These are phyloP conservation scores for Oplegnathus fasciatus DNA, from an alignment of 2,113 vertebrate genomes.

Conservation along the genomic window DNA sequence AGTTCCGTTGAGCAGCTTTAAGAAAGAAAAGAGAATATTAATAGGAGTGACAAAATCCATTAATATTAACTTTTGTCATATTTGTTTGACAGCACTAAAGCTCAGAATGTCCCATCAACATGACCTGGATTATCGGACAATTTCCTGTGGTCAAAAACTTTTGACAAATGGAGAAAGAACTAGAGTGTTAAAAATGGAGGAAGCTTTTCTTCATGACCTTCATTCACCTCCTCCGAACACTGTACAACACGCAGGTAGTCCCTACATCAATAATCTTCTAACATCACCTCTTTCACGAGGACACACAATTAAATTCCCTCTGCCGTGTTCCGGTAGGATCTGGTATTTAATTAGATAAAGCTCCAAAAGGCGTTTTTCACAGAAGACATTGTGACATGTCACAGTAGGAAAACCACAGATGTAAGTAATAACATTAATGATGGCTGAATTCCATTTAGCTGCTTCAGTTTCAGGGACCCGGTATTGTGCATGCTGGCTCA, in stretches of 20 bases:
- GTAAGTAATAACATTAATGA: slow-evolving; percentile 1
- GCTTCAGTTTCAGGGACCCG: not conserved
- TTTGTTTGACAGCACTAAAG: not conserved
- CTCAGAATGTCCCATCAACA: not conserved
- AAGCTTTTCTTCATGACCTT: not conserved
- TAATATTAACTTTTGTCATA: not conserved
- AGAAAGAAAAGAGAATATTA: not conserved
- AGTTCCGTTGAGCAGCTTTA: no score
- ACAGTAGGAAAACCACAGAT: not conserved
- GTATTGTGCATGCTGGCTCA: not conserved
- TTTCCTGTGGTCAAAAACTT: not conserved
- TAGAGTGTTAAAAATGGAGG: not conserved
- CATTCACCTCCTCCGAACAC: not conserved
- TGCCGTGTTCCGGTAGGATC: not conserved
- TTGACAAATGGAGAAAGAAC: not conserved
- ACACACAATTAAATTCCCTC: not conserved
- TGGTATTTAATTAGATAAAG: not conserved
- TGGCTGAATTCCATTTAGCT: slow-evolving; percentile 1
- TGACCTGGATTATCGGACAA: not conserved
- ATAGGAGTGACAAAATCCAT: not conserved
- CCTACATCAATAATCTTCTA: not conserved
- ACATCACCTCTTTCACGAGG: not conserved
- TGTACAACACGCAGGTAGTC: not conserved
- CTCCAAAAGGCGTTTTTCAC: not conserved
- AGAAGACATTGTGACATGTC: slow-evolving; percentile 10